Base-by-base conservation (phyloP, 2,888 invertebrate species). In the Synergus laeviventris region DNA sequence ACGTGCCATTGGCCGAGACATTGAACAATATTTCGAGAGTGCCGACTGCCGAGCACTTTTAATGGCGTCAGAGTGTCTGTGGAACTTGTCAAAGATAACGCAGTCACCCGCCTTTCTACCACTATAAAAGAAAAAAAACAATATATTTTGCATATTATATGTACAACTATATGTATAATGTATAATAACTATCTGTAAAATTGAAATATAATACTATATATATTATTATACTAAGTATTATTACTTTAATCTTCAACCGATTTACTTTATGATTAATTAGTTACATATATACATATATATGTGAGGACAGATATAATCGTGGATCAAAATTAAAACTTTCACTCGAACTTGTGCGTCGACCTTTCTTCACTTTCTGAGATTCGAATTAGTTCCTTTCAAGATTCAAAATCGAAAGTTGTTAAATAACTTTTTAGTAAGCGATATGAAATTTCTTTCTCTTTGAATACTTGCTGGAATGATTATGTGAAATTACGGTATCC, bases 11-110 rank as follows among this genome's bases (percentile, higher is more conserved):
- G 80, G 61, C 79, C 79, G 79, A 79, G 79, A 79, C 79, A 79
- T 79, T 79, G 79, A 79, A 79, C 79, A 74, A 79, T 78, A 81
- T 78, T 79, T 81, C 75, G 77, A 76, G 75, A 73, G 61, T 54
- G 45, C 31, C 39, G 75, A 73, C 54, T 54, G 45, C 31, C 39
- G 59, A 74, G 39, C 54, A 56, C 36, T 59, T n/a, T n/a, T 59
- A 59, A 21, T n/a, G 56, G 56, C 74, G 38, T 74, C 59, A 74
- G 54, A 49, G 49, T 49, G 70, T 49, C 70, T 70, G 31, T 45
- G 31, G 31, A 70, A 70, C 49, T 70, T 70, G 18, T 54, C 45
- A 66, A 49, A 31, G 9, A 66, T 42, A 64, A 16, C 42, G 3
- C 45, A 18, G 11, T 42, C 39, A 7, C 11, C 18, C 24, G 12